These are phyloP conservation scores for Drosophila subsilvestris DNA, from an alignment of 2,888 invertebrate species.

Conservation along the genomic window DNA sequence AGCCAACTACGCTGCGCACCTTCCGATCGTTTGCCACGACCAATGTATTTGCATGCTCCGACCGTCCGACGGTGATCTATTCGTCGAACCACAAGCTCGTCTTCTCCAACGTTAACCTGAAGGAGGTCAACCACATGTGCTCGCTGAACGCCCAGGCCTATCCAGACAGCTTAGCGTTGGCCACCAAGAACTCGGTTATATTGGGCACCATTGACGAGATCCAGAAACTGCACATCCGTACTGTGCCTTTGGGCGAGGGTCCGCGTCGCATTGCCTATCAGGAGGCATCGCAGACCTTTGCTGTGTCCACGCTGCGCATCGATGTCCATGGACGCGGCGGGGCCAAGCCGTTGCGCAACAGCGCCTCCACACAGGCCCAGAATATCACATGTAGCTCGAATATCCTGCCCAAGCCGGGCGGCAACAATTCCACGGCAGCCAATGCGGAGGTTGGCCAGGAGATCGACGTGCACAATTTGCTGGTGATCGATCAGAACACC, in stretches of 20 bases:
- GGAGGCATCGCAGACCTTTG: conserved; percentile 96
- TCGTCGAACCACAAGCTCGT: conserved; percentile 99
- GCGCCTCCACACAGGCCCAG: conserved; percentile 91
- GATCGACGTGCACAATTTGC: conserved; percentile 94
- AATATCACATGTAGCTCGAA: conserved; percentile 87
- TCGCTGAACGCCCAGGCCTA: conserved; percentile 97
- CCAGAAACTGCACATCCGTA: conserved; percentile 98
- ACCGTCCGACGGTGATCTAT: conserved; percentile 99
- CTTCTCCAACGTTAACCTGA: conserved; percentile 98
- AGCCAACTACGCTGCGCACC: conserved; percentile 96
- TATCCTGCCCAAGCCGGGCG: conserved; percentile 84
- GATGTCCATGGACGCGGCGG: conserved; percentile 93
- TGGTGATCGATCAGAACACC: conserved; percentile 97
- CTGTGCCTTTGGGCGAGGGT: conserved; percentile 97
- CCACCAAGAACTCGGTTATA: conserved; percentile 86
- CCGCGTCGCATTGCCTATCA: conserved; percentile 98
- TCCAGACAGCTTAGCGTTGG: conserved; percentile 89
- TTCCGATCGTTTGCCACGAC: conserved; percentile 96
- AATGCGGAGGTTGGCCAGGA: conserved; percentile 89
- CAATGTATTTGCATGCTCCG: conserved; percentile 99
- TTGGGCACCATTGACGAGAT: conserved; percentile 99
- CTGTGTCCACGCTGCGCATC: conserved; percentile 94
- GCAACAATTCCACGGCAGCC: conserved; percentile 83
- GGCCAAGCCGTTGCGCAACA: conserved; percentile 87
- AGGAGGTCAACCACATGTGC: conserved; percentile 99